Conservation (phyloP, 2,888 invertebrate species). For the Philereme transversata region DNA sequence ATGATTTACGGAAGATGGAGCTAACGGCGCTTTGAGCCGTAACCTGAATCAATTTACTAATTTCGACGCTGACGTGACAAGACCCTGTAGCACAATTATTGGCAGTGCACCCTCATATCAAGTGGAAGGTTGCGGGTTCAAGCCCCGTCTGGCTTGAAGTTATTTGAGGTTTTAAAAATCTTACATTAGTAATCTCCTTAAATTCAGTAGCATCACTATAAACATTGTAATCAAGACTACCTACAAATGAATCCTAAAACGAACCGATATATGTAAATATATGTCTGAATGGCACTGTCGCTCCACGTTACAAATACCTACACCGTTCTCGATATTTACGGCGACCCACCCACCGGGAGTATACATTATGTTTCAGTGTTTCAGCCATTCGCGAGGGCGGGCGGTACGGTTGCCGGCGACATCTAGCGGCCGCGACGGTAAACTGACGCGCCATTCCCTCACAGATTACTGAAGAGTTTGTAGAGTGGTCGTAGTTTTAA, state of each 20-base stretch:
- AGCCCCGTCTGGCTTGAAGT: too few species aligned
- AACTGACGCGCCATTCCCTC: constrained; percentile 20
- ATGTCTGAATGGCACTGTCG: constrained; percentile 16
- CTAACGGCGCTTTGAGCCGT: too few species aligned
- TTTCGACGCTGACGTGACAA: too few species aligned
- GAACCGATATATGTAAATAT: constrained; percentile 14
- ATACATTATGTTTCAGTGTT: constrained; percentile 44
- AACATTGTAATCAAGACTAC: neutral
- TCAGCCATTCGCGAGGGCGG: constrained; percentile 42
- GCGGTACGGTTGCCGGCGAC: constrained; percentile 38
- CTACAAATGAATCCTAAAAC: neutral
- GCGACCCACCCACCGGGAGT: constrained; percentile 21
- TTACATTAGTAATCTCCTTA: too few species aligned
- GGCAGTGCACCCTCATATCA: too few species aligned
- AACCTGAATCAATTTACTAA: too few species aligned
- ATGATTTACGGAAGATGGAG: too few species aligned
- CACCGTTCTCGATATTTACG: constrained; percentile 2
- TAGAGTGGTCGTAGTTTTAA: neutral
- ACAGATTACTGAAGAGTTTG: constrained; percentile 6
- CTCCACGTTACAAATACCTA: constrained; percentile 8
- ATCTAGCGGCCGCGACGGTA: constrained; percentile 45
- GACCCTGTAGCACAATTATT: too few species aligned
- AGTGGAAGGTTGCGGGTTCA: too few species aligned
- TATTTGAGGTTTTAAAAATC: too few species aligned
- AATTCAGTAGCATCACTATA: too few species aligned